phyloP scores from a whole-genome alignment of 1,140 invertebrate genomes.

The Mycetomoellerius zeteki region DNA sequence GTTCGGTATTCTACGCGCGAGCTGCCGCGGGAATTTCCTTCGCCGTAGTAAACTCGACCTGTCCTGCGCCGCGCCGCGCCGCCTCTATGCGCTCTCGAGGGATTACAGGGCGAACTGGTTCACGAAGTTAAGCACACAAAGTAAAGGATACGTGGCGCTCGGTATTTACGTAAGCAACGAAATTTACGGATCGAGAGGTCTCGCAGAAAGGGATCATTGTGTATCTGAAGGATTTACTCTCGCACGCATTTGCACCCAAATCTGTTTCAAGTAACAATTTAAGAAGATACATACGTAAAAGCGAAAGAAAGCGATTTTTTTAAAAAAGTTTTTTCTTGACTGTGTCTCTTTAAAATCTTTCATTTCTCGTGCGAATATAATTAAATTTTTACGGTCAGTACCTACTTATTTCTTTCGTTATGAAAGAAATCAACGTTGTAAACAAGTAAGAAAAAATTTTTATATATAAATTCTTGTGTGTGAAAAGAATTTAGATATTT shows the following conservation, averaged over 20 bases:
- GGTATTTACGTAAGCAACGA: conserved; percentile 61
- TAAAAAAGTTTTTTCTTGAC: neutral
- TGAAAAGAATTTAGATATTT: neutral
- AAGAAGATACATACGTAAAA: neutral
- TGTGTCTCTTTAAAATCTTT: neutral
- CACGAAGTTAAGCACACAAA: conserved; percentile 59
- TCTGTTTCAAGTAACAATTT: conserved; percentile 25
- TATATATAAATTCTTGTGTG: neutral
- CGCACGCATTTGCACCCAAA: conserved; percentile 2
- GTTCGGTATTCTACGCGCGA: conserved; percentile 62
- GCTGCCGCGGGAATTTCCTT: conserved; percentile 60
- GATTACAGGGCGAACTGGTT: conserved; percentile 58
- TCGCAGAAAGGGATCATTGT: conserved; percentile 35
- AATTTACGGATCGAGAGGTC: conserved; percentile 54
- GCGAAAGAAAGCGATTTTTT: neutral
- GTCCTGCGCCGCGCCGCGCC: conserved; percentile 29
- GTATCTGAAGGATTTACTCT: conserved; percentile 19
- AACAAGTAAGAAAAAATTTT: neutral
- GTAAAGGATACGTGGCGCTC: conserved; percentile 54
- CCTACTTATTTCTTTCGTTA: neutral
- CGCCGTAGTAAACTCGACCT: conserved; percentile 45
- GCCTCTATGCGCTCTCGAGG: conserved; percentile 20
- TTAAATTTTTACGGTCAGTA: neutral
- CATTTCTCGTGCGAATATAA: neutral
- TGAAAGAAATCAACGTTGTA: neutral